Evolutionary conservation across 2,113 vertebrate species (phyloP), one percentile per base, ranked within the genome.

Genomic region (Pseudorasbora parva): DNA sequence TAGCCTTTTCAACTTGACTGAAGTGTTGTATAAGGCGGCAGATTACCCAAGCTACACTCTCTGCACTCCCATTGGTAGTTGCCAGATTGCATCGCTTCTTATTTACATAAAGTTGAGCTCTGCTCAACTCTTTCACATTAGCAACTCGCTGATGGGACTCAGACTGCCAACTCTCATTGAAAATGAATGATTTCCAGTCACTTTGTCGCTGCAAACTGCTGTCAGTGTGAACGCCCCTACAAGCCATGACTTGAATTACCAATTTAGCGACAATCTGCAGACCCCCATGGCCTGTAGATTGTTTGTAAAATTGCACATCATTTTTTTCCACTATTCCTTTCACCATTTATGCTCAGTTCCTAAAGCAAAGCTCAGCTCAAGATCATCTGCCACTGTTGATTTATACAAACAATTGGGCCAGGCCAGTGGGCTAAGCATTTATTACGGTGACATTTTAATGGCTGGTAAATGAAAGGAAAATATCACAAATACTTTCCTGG

Each of bases 401-500:
- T 84, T 82, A 82, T 75, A 27, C 78, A 56, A 84, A 64, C 54
- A 59, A 6, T n/a, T 33, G 12, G 6, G 54, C 54, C 11, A 71
- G 47, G 62, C 78, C 62, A 64, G 27, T 56, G 54, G 64, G 49
- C 25, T 66, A 47, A 25, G 54, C 64, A 82, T 66, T 84, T 66
- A 78, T 27, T 43, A 59, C 21, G 9, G 47, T 69, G 82, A 57
- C 77, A 81, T 81, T 81, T 84, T 79, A 60, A 81, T 69, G n/a
- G 47, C 27, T 69, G 71, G 33, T 56, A 82, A 82, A 87, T 87
- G 69, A 84, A 84, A 62, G 51, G 23, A 76, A 23, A 64, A 81
- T 82, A 84, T 82, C 33, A 83, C 81, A 64, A 74, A 87, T 59
- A 66, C 19, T 78, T 82, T 47, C n/a, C 54, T 4, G 15, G 25